Evolutionary conservation across 2,113 vertebrate genomes (phyloP).

Genomic region (Oncorhynchus masou): DNA sequence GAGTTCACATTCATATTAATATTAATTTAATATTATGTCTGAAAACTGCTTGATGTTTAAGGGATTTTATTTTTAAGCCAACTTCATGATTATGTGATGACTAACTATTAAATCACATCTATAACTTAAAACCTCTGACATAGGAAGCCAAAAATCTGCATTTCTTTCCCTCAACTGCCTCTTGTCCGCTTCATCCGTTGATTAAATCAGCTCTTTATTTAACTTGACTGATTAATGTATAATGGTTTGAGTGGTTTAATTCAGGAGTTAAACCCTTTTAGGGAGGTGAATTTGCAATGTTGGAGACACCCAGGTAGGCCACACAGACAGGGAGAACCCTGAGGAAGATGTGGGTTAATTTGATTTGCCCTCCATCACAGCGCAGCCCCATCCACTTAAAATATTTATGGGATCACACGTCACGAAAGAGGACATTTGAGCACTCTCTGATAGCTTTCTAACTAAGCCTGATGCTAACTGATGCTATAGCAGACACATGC

Average conservation of each 20-base stretch:
- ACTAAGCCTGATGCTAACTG: slow-evolving; percentile 38
- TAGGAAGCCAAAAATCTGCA: not conserved
- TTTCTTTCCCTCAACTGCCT: slow-evolving; percentile 3
- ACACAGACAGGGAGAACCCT: slow-evolving; percentile 50
- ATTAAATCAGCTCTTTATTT: slow-evolving; percentile 25
- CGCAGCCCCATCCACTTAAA: slow-evolving; percentile 70
- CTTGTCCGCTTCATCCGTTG: not conserved
- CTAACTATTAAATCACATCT: not conserved
- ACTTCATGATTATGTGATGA: slow-evolving; percentile 11
- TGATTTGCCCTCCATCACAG: slow-evolving; percentile 71
- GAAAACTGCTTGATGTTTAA: not conserved
- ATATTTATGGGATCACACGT: slow-evolving; percentile 76
- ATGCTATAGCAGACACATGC: slow-evolving; percentile 7
- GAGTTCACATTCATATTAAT: slow-evolving; percentile 27
- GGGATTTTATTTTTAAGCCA: not conserved
- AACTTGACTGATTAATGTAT: slow-evolving; percentile 34
- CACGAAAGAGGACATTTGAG: slow-evolving; percentile 73
- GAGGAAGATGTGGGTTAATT: slow-evolving; percentile 74
- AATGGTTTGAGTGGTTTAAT: slow-evolving; percentile 41
- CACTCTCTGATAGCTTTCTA: slow-evolving; percentile 62
- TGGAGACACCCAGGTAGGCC: slow-evolving; percentile 46
- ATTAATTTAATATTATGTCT: slow-evolving; percentile 1
- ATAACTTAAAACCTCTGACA: not conserved
- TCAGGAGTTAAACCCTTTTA: slow-evolving; percentile 57
- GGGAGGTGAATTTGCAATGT: slow-evolving; percentile 45